Evolutionary conservation across 2,888 invertebrate species (phyloP), one percentile per base, ranked within the genome.

Genomic region (Orchesellides sinensis): DNA sequence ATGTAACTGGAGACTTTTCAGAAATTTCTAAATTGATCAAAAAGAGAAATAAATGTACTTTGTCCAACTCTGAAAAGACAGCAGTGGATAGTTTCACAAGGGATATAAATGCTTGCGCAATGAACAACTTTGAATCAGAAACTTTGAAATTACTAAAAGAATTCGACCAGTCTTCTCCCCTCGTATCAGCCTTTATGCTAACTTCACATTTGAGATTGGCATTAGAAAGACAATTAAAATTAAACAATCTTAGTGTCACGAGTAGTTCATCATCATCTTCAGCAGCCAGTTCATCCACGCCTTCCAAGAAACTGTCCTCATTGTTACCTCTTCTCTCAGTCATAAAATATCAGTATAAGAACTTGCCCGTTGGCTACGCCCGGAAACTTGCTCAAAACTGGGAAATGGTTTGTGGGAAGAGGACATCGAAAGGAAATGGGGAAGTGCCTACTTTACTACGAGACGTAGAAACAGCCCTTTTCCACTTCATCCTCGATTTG

Each of bases 301-400:
- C 77, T n/a, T 35, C 49, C 0, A 52, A 21, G 29, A 75, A 54
- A 19, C 21, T 66, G 0, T 61, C 70, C 1, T 74, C 52, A 21
- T 17, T 86, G 29, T 47, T 66, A 14, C 75, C 86, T 6, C 25
- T 86, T 14, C 29, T 84, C 17, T 70, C 80, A n/a, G 79, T 77
- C 0, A 25, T 86, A 21, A 78, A 84, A 27, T 56, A 83, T 27
- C 74, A 78, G 23, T 86, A 86, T 56, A 84, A 83, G 40, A 74
- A 75, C 8, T 49, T 86, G 14, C 70, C 84, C 0, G 68, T 59
- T 0, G 86, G 86, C 5, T 79, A 84, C 40, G 75, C 47, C n/a
- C 63, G 83, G n/a, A 83, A 82, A 25, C 49, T 83, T 21, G 83
- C 86, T 35, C 83, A 84, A 63, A 72, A 75, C 40, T 86, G 86